Evolutionary conservation across 2,888 invertebrate genomes (phyloP).

Genomic region (Phlogophora meticulosa): DNA sequence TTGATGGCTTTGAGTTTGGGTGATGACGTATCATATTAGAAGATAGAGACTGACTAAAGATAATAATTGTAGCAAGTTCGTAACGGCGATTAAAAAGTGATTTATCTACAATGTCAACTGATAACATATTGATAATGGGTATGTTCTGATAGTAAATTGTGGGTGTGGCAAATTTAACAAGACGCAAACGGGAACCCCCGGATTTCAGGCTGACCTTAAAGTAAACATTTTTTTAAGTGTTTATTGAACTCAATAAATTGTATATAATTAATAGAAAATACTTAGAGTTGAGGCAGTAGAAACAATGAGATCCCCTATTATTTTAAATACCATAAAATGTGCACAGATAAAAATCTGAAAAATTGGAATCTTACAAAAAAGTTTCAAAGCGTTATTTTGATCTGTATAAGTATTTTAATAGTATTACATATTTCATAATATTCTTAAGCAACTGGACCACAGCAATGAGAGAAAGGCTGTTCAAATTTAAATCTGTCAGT

Average conservation of each 20-base stretch:
- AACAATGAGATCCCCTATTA: background rate
- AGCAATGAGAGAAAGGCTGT: conserved; percentile 77
- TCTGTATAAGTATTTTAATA: background rate
- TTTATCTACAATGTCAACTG: conserved; percentile 29
- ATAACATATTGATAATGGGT: conserved; percentile 18
- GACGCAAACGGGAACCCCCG: background rate
- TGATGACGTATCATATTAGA: background rate
- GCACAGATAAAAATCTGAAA: background rate
- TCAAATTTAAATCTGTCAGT: conserved; percentile 80
- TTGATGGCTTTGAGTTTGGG: conserved; percentile 18
- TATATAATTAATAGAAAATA: background rate
- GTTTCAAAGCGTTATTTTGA: background rate
- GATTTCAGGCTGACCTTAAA: background rate
- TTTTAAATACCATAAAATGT: background rate
- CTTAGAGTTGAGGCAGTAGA: background rate
- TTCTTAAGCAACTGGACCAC: conserved; percentile 47
- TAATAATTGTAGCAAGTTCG: background rate
- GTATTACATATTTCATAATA: conserved; percentile 6
- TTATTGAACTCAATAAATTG: background rate
- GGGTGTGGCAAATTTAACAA: conserved; percentile 33
- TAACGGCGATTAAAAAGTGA: conserved; percentile 18
- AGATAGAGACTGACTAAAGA: conserved; percentile 16
- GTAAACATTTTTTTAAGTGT: background rate
- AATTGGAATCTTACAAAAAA: background rate
- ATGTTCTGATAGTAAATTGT: conserved; percentile 30